These are phyloP conservation scores for Melanotus villosus DNA, from an alignment of 2,888 invertebrate genomes.

Conservation along the genomic window DNA sequence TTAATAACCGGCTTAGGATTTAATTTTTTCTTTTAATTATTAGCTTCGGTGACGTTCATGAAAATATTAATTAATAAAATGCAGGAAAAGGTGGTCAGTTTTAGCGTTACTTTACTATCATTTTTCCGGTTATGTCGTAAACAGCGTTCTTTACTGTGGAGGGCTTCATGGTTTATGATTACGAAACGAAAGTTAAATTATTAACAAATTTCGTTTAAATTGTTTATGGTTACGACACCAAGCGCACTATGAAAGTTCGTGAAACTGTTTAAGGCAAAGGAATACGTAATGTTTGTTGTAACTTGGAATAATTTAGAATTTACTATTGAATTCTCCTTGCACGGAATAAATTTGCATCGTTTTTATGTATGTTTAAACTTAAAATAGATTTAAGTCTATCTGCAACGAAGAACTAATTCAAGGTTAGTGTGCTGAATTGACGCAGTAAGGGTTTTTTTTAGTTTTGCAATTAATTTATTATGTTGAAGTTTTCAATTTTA, in stretches of 20 bases:
- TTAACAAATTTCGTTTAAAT: slow-evolving; percentile 22
- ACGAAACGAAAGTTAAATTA: slow-evolving; percentile 19
- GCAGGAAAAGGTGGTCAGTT: too few relatives aligned
- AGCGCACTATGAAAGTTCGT: slow-evolving; percentile 19
- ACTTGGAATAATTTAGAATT: neutral
- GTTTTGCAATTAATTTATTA: too few relatives aligned
- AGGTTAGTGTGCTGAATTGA: too few relatives aligned
- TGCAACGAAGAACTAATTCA: too few relatives aligned
- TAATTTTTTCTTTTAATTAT: neutral
- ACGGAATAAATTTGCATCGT: neutral
- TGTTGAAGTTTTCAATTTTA: too few relatives aligned
- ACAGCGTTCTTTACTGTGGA: neutral
- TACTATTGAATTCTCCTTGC: neutral
- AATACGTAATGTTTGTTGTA: slow-evolving; percentile 13
- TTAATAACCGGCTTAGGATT: neutral
- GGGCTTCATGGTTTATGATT: slow-evolving; percentile 13
- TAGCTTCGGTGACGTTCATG: too few relatives aligned
- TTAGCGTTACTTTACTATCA: neutral
- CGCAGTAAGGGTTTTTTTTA: too few relatives aligned
- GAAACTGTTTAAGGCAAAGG: neutral
- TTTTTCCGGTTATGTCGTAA: slow-evolving; percentile 7
- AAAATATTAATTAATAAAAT: too few relatives aligned
- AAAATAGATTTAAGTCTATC: too few relatives aligned
- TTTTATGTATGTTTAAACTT: too few relatives aligned
- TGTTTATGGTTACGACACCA: slow-evolving; percentile 10